Conservation (phyloP, 2,888 invertebrate species). For the Heliconius sara region DNA sequence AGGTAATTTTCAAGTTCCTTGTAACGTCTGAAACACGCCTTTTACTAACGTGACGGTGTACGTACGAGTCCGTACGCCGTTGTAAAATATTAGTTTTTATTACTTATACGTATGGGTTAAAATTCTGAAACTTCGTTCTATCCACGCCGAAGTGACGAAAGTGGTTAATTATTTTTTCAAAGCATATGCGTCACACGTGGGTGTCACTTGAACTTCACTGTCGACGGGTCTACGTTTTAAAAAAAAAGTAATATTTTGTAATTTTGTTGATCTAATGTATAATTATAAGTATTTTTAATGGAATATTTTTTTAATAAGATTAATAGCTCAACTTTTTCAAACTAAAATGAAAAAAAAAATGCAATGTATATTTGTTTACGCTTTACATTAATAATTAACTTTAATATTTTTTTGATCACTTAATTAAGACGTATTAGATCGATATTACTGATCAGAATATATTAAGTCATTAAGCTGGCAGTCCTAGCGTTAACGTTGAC, state of each 20-base stretch:
- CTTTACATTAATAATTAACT: neutral
- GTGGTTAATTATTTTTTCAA: conserved; percentile 37
- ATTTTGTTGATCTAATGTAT: neutral
- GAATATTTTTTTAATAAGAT: neutral
- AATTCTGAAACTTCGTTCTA: neutral
- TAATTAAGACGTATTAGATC: neutral
- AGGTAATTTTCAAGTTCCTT: conserved; percentile 26
- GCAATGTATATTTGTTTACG: neutral
- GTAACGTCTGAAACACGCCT: conserved; percentile 16
- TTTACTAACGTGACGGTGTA: neutral
- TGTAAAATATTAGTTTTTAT: conserved; percentile 20
- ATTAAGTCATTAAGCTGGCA: conserved; percentile 17
- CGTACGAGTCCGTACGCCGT: neutral
- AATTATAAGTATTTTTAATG: neutral
- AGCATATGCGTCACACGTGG: conserved; percentile 32
- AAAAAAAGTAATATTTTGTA: neutral
- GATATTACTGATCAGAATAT: conserved; percentile 23
- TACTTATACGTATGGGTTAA: neutral
- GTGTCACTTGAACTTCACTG: conserved; percentile 5
- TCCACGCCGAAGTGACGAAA: conserved; percentile 24
- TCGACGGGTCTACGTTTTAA: neutral
- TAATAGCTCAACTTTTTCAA: neutral
- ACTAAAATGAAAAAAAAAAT: neutral
- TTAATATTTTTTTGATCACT: neutral
- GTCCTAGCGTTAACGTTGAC: conserved; percentile 27